Percentiles rank a stretch among this genome's conserved stretches.
Evolutionary conservation across 2,797 vertebrate species (phyloP).

Genomic region (Cynodonichthys magdalenae): DNA sequence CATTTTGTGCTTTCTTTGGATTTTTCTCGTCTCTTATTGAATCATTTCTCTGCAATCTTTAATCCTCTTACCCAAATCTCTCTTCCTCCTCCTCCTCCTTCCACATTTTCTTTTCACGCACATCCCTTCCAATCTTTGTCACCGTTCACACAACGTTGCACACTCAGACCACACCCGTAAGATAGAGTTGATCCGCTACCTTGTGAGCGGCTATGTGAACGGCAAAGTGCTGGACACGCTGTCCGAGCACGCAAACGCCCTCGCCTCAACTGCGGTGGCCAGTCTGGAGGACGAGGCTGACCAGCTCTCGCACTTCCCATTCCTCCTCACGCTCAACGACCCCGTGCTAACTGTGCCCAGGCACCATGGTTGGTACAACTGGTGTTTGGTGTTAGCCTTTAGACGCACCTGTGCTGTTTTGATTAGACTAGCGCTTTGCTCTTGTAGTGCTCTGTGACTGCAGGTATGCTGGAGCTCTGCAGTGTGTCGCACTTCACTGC

Average conservation of each 20-base stretch:
- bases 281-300: constrained; percentile 89
- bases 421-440: constrained; percentile 52
- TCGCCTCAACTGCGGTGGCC: constrained; percentile 88
- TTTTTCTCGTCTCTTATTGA: constrained; percentile 41
- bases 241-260: constrained; percentile 90
- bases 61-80: constrained; percentile 58
- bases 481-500: constrained; percentile 46
- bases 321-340: constrained; percentile 85
- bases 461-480: constrained; percentile 42
- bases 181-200: constrained; percentile 91
- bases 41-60: constrained; percentile 43
- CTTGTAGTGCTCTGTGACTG: constrained; percentile 39
- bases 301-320: constrained; percentile 89
- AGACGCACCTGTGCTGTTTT: constrained; percentile 45
- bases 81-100: constrained; percentile 12
- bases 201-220: constrained; percentile 91
- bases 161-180: constrained; percentile 91
- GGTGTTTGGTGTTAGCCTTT: constrained; percentile 13
- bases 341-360: constrained; percentile 86
- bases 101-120: constrained; percentile 10
- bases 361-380: constrained; percentile 90
- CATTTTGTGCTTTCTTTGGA: constrained; percentile 67
- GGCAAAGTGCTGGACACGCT: constrained; percentile 88
- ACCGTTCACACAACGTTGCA: constrained; percentile 33
- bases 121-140: constrained; percentile 5